phyloP scores from a whole-genome alignment of 2,888 invertebrate genomes.

The Ormia ochracea region DNA sequence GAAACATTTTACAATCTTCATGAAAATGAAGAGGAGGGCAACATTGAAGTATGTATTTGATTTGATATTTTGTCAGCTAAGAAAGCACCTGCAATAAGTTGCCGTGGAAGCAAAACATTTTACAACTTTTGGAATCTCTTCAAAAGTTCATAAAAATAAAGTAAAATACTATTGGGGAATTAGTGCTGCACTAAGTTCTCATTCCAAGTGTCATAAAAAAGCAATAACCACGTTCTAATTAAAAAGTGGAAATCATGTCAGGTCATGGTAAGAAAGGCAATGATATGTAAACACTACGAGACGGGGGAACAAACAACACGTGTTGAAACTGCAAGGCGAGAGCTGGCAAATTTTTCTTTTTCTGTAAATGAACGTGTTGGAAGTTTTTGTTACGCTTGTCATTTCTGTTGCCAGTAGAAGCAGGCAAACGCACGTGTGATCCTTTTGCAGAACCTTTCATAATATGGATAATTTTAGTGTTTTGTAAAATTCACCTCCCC shows the following conservation, averaged over 20 bases:
- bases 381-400: slow-evolving; percentile 46
- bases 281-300: slow-evolving; percentile 1
- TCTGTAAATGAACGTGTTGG: slow-evolving; percentile 25
- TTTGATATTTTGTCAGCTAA: background rate
- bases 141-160: background rate
- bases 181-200: background rate
- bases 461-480: slow-evolving; percentile 20
- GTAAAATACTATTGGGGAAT: background rate
- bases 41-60: too few species aligned
- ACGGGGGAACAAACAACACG: slow-evolving; percentile 49
- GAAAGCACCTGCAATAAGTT: background rate
- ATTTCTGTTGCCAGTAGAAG: slow-evolving; percentile 21
- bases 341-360: slow-evolving; percentile 10
- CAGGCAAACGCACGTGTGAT: slow-evolving; percentile 45
- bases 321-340: slow-evolving; percentile 46
- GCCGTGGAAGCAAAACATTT: background rate
- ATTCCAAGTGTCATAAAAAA: slow-evolving; percentile 4
- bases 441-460: slow-evolving; percentile 33
- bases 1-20: too few species aligned
- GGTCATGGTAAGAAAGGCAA: slow-evolving; percentile 22
- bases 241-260: slow-evolving; percentile 47
- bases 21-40: too few species aligned
- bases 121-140: background rate
- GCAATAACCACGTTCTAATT: slow-evolving; percentile 47
- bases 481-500: background rate